Evolutionary conservation across 2,113 vertebrate species (phyloP).

Genomic region (Cairina moschata): DNA sequence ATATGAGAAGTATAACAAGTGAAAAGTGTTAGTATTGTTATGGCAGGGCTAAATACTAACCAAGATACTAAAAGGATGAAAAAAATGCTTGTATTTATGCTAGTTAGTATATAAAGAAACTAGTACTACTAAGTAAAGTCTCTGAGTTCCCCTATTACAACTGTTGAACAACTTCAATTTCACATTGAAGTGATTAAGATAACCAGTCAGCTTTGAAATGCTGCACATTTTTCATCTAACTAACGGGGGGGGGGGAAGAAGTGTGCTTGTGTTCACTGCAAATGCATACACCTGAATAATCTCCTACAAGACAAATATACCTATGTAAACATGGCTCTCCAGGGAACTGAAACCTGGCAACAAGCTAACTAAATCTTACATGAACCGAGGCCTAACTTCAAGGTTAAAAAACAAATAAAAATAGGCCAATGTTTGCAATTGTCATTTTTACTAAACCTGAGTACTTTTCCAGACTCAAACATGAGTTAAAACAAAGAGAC

Average conservation of each 20-base stretch:
- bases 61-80: neutral
- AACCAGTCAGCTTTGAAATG: constrained; percentile 12
- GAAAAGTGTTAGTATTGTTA: neutral
- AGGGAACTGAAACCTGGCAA: neutral
- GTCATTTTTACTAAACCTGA: neutral
- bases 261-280: neutral
- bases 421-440: neutral
- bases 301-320: neutral
- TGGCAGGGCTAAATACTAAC: neutral
- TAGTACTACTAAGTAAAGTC: neutral
- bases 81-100: neutral
- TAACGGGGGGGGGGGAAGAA: neutral
- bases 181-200: neutral
- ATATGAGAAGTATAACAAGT: neutral
- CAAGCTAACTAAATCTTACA: neutral
- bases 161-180: neutral
- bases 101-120: neutral
- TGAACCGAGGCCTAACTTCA: neutral
- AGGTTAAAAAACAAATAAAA: neutral
- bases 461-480: constrained; percentile 11
- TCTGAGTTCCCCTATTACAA: neutral
- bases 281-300: neutral
- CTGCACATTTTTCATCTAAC: neutral
- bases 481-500: constrained; percentile 1
- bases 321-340: neutral